Percentiles rank a stretch among this genome's conserved stretches.
phyloP scores from a whole-genome alignment of 2,888 invertebrate genomes.

The Perithous albicinctus region DNA sequence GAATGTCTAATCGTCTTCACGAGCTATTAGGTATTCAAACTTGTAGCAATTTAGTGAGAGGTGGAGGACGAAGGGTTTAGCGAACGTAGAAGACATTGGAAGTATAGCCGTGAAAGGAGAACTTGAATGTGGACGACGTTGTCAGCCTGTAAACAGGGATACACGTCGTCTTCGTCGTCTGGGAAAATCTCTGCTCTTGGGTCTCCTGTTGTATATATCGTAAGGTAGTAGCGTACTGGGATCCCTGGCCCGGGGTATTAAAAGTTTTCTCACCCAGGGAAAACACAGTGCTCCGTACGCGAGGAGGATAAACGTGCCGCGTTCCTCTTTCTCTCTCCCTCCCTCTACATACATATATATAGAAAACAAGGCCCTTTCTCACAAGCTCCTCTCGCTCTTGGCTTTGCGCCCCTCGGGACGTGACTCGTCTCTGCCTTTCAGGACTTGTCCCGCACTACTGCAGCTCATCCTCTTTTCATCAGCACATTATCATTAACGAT shows the following conservation, averaged over 20 bases:
- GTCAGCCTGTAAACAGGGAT: conserved; percentile 76
- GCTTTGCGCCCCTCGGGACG: conserved; percentile 65
- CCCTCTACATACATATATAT: background rate
- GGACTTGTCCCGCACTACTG: conserved; percentile 51
- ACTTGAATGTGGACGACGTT: conserved; percentile 61
- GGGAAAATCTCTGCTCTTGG: conserved; percentile 63
- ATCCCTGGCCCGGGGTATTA: conserved; percentile 71
- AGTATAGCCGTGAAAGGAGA: background rate
- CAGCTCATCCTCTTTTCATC: conserved; percentile 57
- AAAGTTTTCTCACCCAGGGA: conserved; percentile 74
- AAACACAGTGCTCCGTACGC: conserved; percentile 65
- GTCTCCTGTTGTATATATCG: conserved; percentile 53
- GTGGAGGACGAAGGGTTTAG: no score
- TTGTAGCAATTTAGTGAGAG: no score
- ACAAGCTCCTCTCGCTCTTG: conserved; percentile 53
- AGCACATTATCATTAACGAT: conserved; percentile 62
- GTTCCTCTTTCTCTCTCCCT: no score
- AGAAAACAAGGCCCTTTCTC: conserved; percentile 55
- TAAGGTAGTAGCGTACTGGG: conserved; percentile 18
- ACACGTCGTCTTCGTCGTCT: conserved; percentile 72
- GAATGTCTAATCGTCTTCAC: no score
- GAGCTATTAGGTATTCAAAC: no score
- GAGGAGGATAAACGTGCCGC: conserved; percentile 17
- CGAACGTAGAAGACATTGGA: conserved; percentile 22
- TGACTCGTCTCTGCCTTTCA: conserved; percentile 58